These are phyloP conservation scores for Archips xylosteana DNA, from an alignment of 2,888 invertebrate species.

Conservation along the genomic window DNA sequence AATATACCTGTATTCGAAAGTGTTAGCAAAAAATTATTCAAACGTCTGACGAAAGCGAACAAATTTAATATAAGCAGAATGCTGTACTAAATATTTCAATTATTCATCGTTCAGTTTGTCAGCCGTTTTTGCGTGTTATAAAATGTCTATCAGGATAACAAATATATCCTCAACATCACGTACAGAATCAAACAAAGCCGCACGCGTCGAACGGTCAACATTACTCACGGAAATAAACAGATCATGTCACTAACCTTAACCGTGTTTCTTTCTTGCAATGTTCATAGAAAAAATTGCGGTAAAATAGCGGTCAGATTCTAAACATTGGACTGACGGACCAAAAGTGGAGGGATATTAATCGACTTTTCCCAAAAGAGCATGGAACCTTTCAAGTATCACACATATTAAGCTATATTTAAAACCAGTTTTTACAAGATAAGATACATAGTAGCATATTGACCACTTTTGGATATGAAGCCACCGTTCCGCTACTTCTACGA, in stretches of 20 bases:
- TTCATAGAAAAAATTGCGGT: slow-evolving; percentile 14
- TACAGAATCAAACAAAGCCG: slow-evolving; percentile 12
- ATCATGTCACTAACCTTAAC: slow-evolving; percentile 32
- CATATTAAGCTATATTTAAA: not conserved
- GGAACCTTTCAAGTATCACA: not conserved
- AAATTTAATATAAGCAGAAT: not conserved
- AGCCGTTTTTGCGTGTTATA: not conserved
- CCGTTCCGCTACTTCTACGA: not conserved
- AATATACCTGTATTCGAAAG: not conserved
- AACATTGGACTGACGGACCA: not conserved
- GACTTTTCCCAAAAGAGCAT: not conserved
- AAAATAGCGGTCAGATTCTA: not conserved
- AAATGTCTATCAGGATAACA: not conserved
- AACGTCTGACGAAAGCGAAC: slow-evolving; percentile 1
- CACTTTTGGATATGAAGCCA: too few species aligned
- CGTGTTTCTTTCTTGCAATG: not conserved
- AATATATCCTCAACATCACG: slow-evolving; percentile 6
- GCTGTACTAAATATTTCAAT: not conserved
- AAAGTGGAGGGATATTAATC: not conserved
- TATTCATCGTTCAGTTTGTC: not conserved
- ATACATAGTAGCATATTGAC: too few species aligned
- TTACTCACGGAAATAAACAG: slow-evolving; percentile 27
- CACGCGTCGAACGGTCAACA: not conserved
- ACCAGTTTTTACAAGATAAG: not conserved
- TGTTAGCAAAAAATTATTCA: not conserved